These are phyloP conservation scores for Porites divaricata DNA, from an alignment of 92 coral and sea anemone genomes.

Conservation along the genomic window DNA sequence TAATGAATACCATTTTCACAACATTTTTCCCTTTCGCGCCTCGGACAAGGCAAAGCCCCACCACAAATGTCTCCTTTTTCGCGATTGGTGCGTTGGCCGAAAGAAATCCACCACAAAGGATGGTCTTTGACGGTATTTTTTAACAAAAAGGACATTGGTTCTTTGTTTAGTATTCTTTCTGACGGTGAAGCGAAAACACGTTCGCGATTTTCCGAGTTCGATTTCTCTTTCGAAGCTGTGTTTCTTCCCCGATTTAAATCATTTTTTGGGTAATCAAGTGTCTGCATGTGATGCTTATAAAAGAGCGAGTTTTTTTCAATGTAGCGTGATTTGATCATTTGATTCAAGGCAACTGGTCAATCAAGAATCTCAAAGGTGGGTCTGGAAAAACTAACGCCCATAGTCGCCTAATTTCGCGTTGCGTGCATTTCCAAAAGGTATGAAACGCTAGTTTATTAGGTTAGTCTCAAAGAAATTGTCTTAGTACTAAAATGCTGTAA, in stretches of 20 bases:
- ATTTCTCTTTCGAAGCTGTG: not conserved
- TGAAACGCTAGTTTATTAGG: not conserved
- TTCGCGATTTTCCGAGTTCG: not conserved
- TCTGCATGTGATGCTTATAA: not conserved
- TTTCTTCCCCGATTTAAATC: no score
- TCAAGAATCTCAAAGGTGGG: constrained; percentile 10
- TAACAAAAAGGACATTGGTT: not conserved
- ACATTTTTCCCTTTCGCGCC: not conserved
- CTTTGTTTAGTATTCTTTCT: constrained; percentile 10
- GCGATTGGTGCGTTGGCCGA: constrained; percentile 19
- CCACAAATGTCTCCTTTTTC: not conserved
- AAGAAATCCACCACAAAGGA: constrained; percentile 4
- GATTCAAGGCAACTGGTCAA: not conserved
- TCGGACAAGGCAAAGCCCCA: not conserved
- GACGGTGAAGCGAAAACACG: not conserved
- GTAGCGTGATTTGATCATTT: not conserved
- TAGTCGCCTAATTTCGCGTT: not conserved
- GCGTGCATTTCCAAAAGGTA: constrained; percentile 19
- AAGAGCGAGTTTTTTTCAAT: not conserved
- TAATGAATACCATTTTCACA: not conserved
- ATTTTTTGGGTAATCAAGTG: not conserved
- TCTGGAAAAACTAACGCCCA: not conserved
- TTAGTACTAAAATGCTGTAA: constrained; percentile 12
- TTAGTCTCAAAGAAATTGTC: not conserved
- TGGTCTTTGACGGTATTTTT: constrained; percentile 6